Percentiles rank a stretch among this genome's conserved stretches.
These are phyloP conservation scores for Crotalus viridis DNA, from an alignment of 2,113 vertebrate species.

Conservation along the genomic window DNA sequence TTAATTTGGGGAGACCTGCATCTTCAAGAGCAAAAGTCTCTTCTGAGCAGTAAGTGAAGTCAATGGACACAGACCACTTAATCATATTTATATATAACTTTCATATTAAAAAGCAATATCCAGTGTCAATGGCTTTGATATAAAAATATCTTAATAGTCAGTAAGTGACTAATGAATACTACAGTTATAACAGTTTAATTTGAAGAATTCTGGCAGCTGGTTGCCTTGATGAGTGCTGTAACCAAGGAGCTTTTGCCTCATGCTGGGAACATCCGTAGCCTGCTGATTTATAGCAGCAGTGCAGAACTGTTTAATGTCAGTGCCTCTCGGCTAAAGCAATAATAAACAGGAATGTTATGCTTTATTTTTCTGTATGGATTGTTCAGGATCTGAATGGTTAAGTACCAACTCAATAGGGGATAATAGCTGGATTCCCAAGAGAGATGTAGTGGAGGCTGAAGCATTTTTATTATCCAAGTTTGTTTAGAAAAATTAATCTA, in stretches of 20 bases:
- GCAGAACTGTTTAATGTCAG: constrained; percentile 83
- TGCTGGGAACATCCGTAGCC: constrained; percentile 78
- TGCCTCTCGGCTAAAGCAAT: constrained; percentile 80
- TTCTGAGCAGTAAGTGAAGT: constrained; percentile 48
- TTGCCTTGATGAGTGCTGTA: constrained; percentile 77
- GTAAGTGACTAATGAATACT: constrained; percentile 80
- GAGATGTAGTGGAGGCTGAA: constrained; percentile 69
- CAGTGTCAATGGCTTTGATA: constrained; percentile 69
- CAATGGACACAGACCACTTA: constrained; percentile 56
- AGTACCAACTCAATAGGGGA: constrained; percentile 74
- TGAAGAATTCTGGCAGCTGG: constrained; percentile 81
- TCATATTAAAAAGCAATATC: constrained; percentile 75
- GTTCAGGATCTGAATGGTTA: constrained; percentile 76
- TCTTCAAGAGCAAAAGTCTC: constrained; percentile 22
- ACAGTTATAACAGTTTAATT: constrained; percentile 80
- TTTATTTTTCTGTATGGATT: constrained; percentile 83
- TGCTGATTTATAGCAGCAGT: constrained; percentile 80
- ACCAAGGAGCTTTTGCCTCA: constrained; percentile 74
- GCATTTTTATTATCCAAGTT: constrained; percentile 66
- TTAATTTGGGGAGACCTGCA: constrained; percentile 31
- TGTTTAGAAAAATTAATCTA: constrained; percentile 63
- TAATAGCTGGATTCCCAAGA: constrained; percentile 72
- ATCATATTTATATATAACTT: constrained; percentile 72
- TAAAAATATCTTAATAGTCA: constrained; percentile 80
- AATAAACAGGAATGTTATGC: constrained; percentile 80